Conservation (phyloP, 1,140 invertebrate species). For the Drosophila tani region DNA sequence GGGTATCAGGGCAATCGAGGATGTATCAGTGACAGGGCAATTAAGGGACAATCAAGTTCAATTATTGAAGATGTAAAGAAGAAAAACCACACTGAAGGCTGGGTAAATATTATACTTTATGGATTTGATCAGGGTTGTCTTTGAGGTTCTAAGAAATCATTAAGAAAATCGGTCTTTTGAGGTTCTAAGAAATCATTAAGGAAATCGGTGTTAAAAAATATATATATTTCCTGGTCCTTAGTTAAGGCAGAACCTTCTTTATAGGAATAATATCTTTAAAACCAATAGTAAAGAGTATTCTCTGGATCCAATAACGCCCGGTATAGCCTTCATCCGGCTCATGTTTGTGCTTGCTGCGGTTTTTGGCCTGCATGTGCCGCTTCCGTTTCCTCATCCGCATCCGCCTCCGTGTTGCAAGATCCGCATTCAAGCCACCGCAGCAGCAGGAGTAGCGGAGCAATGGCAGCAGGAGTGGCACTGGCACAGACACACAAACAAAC, state of each 20-base stretch:
- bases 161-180: not conserved
- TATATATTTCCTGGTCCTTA: not conserved
- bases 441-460: constrained; percentile 15
- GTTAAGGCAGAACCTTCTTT: not conserved
- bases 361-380: constrained; percentile 74
- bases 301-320: not conserved
- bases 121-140: not conserved
- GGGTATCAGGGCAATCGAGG: constrained; percentile 35
- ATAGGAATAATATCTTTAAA: too few relatives aligned
- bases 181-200: not conserved
- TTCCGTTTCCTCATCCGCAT: constrained; percentile 69
- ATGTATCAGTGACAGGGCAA: constrained; percentile 41
- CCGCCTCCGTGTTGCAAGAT: constrained; percentile 61
- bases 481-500: constrained; percentile 55
- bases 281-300: constrained; percentile 8
- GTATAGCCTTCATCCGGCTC: constrained; percentile 33
- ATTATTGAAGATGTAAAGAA: not conserved
- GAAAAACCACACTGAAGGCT: not conserved
- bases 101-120: constrained; percentile 4
- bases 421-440: constrained; percentile 51
- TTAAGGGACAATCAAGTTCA: constrained; percentile 36
- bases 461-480: constrained; percentile 1
- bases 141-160: not conserved
- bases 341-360: constrained; percentile 57
- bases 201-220: too few relatives aligned